Base-by-base conservation (phyloP, 2,888 invertebrate species). In the Gasteruption jaculator region DNA sequence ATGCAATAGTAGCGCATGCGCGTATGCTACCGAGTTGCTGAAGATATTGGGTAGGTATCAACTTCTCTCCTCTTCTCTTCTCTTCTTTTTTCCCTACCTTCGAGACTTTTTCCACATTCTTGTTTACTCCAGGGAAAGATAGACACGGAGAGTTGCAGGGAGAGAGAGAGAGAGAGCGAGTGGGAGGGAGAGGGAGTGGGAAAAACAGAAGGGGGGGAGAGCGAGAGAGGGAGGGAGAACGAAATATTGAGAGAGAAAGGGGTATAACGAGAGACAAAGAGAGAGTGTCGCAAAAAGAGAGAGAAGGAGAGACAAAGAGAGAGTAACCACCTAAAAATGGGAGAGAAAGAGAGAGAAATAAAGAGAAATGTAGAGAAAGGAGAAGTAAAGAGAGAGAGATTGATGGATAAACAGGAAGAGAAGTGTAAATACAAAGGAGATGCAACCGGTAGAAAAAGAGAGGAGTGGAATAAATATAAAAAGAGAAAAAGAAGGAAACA, bases 231-330 rank as follows among this genome's bases (percentile, higher is more conserved):
- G 29, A 34, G 31, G 19, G 41, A 11, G 22, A 21, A 21, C 7
- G 18, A 22, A 27, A 36, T 16, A 33, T 14, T 14, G 20, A 36
- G 26, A 31, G 19, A 34, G 24, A 41, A 14, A 34, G 31, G 14
- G n/a, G 19, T 11, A 33, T 40, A 33, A 34, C 19, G 27, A 42
- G 19, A 15, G 22, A 29, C 29, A 22, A 26, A 14, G 18, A 20
- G 21, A 16, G 15, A 34, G 34, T 39, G 26, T 32, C 11, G 35
- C 19, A 38, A 26, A 40, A 34, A 48, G 39, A 41, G 33, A 30
- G 40, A 45, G 49, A 45, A 35, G 31, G 33, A 35, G 51, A 35
- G 46, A 39, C 45, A 49, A 45, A 46, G 46, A 46, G 47, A 39
- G 48, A 45, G 50, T 38, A 47, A 38, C 25, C 29, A 32, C 43